A percentile compares a stretch with the other conserved stretches of the same genome.
These are phyloP conservation scores for Myotis daubentonii DNA, from an alignment of 2,797 vertebrate species.

Conservation along the genomic window DNA sequence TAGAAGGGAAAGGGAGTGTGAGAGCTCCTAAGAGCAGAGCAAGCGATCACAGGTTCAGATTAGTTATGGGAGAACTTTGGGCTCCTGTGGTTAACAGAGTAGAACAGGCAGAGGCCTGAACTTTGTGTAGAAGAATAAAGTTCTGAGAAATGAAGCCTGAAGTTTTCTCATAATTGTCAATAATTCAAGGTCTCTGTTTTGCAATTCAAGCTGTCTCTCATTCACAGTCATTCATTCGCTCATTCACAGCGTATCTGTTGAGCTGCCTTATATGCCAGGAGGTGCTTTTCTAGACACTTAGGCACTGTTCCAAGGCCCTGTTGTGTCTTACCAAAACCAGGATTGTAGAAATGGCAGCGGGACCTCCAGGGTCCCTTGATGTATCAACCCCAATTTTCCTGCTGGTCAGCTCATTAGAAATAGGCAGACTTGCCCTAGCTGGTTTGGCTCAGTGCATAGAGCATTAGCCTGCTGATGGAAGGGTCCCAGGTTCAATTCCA, in stretches of 20 bases:
- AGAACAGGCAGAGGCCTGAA: constrained; percentile 79
- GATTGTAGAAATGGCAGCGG: not conserved
- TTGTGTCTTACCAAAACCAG: not conserved
- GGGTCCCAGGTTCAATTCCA: too few species aligned
- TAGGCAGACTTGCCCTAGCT: not conserved
- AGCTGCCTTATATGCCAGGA: not conserved
- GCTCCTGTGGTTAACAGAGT: constrained; percentile 84
- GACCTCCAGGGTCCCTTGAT: not conserved
- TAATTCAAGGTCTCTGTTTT: constrained; percentile 26
- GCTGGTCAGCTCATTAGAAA: not conserved
- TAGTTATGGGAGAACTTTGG: constrained; percentile 82
- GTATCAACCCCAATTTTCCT: not conserved
- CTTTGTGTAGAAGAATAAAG: constrained; percentile 86
- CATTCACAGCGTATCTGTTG: not conserved
- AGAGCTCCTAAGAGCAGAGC: constrained; percentile 43
- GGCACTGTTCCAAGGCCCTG: not conserved
- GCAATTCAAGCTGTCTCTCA: not conserved
- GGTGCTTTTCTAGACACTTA: not conserved
- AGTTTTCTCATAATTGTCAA: constrained; percentile 48
- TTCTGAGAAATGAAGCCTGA: constrained; percentile 84
- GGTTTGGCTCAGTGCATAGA: too few species aligned
- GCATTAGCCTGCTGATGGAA: too few species aligned
- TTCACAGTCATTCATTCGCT: not conserved
- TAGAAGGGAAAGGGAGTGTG: constrained; percentile 48
- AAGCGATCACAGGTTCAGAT: constrained; percentile 70